Base-by-base conservation (phyloP, 2,888 invertebrate species). In the Cerastoderma edule region DNA sequence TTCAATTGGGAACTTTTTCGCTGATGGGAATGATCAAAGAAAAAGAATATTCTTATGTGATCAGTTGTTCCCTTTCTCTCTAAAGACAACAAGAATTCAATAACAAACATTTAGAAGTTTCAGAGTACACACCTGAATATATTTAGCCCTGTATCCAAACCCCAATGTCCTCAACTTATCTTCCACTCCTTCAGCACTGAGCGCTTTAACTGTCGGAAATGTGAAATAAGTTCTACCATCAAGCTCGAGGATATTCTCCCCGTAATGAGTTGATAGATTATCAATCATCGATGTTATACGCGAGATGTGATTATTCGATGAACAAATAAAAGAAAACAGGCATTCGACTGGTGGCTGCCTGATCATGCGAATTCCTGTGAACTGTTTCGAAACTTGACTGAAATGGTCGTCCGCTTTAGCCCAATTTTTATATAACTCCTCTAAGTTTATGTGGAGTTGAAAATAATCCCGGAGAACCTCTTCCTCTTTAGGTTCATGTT, bases 311-410 rank as follows among this genome's bases (percentile, higher is more conserved):
- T 99, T 99, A 92, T 99, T 99, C 75, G 98, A 97, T 68, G 99
- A 99, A 92, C 99, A 99, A 87, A 99, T 98, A 92, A 99, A 99
- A 13, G 97, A 96, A 91, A 99, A 96, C 16, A 99, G 94, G 93
- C 97, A 98, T 93, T 99, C 99, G 0, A 96, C 94, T 0, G 97
- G 96, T 87, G 98, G 97, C 92, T 99, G 99, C 70, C 95, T 93
- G 60, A 99, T 93, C 90, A 99, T 96, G 87, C 99, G 95, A n/a
- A 99, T 96, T 0, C 98, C 98, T 54, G 78, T 94, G 88, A 96
- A 96, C 22, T 85, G 72, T n/a, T 76, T 46, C 1, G 95, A 95
- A 10, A 96, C 95, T 69, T 94, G 93, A 82, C 94, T 93, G 93
- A 98, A 98, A 85, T 96, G 94, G 32, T 94, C 91, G 93, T 98